Conservation (phyloP, 2,113 vertebrate genomes). For the Aegotheles bennettii region DNA sequence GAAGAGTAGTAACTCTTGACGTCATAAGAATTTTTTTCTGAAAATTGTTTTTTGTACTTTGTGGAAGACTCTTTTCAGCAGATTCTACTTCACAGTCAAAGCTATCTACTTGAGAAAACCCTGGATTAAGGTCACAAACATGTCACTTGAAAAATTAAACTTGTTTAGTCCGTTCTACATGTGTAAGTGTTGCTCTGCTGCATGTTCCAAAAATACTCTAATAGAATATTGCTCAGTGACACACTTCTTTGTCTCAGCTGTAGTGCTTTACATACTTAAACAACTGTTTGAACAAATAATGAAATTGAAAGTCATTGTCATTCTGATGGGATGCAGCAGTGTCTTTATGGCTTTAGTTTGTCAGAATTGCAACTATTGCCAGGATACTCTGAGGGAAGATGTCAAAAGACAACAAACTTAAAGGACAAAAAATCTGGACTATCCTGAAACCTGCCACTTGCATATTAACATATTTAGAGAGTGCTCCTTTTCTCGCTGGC, state of each 20-base stretch:
- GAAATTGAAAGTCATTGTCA: conserved; percentile 56
- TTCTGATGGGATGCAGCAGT: conserved; percentile 58
- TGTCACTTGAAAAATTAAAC: neutral
- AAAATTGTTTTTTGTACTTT: neutral
- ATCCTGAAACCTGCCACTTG: neutral
- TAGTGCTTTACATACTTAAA: conserved; percentile 21
- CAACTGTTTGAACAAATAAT: conserved; percentile 18
- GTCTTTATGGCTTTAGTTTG: conserved; percentile 64
- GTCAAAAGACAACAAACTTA: conserved; percentile 61
- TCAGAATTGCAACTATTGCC: conserved; percentile 61
- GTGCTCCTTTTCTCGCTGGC: neutral
- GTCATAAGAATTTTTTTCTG: neutral
- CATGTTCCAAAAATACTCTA: neutral
- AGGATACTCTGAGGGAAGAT: conserved; percentile 64
- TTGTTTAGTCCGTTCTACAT: neutral
- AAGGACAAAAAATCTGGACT: conserved; percentile 57
- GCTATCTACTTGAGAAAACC: neutral
- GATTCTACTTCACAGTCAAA: neutral
- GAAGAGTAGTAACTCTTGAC: neutral
- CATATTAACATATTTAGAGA: conserved; percentile 40
- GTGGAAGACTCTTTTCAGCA: neutral
- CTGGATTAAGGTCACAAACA: neutral
- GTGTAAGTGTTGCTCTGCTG: neutral
- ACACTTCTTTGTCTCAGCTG: neutral
- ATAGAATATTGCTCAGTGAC: neutral